Percentiles rank a stretch among this genome's conserved stretches.
Conservation (phyloP, 2,113 vertebrate genomes). For the Bombycilla garrulus region DNA sequence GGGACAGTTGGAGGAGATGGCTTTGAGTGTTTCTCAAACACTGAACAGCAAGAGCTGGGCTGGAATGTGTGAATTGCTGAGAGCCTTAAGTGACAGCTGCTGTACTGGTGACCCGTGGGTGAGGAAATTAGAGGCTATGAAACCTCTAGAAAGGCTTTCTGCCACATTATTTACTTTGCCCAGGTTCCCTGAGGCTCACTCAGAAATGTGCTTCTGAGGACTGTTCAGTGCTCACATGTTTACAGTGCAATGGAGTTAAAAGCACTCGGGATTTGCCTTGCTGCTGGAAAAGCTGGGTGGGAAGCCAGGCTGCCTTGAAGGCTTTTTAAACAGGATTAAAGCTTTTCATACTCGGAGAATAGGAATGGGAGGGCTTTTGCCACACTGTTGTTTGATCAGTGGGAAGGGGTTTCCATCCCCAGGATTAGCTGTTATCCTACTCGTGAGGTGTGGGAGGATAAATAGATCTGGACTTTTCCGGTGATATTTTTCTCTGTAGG, state of each 20-base stretch:
- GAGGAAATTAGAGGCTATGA: slow-evolving; percentile 38
- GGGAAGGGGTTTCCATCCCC: background rate
- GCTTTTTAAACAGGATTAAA: slow-evolving; percentile 33
- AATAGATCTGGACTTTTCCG: background rate
- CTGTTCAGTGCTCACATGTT: background rate
- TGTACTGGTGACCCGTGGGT: slow-evolving; percentile 34
- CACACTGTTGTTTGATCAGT: background rate
- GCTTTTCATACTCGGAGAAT: background rate
- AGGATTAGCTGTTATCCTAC: background rate
- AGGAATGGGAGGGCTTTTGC: background rate
- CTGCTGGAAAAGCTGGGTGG: slow-evolving; percentile 19
- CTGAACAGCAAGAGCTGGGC: background rate
- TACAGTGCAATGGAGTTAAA: slow-evolving; percentile 49
- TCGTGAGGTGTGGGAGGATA: background rate
- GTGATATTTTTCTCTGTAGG: background rate
- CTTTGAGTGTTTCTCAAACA: slow-evolving; percentile 38
- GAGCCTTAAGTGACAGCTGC: slow-evolving; percentile 31
- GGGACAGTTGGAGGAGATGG: slow-evolving; percentile 3
- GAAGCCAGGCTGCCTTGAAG: background rate
- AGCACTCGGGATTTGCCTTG: slow-evolving; percentile 18
- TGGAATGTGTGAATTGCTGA: slow-evolving; percentile 44
- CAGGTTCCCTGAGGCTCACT: background rate
- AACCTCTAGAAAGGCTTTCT: slow-evolving; percentile 36
- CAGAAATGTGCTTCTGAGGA: background rate
- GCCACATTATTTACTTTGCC: slow-evolving; percentile 21